Percentiles rank a stretch among this genome's conserved stretches.
These are phyloP conservation scores for Psittacula echo DNA, from an alignment of 2,797 vertebrate genomes.

Conservation along the genomic window DNA sequence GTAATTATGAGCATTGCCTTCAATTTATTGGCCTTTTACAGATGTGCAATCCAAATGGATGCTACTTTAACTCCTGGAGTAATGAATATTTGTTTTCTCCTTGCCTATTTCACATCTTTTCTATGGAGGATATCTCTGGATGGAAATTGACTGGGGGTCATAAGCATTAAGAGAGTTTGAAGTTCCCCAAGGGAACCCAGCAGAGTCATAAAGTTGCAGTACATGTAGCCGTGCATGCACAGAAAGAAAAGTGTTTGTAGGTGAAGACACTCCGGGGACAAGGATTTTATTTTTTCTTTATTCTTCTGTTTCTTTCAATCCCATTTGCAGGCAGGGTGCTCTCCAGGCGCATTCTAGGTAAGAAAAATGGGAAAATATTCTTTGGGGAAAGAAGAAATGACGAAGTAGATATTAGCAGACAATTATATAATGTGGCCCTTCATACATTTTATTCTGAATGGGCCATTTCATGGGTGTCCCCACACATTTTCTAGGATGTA, in stretches of 20 bases:
- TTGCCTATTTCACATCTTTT: slow-evolving; percentile 28
- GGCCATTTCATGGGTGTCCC: background rate
- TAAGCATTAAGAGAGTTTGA: slow-evolving; percentile 55
- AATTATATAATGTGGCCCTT: background rate
- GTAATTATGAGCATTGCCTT: slow-evolving; percentile 34
- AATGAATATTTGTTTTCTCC: slow-evolving; percentile 57
- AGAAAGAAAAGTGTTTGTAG: slow-evolving; percentile 32
- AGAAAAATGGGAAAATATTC: background rate
- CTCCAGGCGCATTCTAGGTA: background rate
- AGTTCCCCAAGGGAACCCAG: background rate
- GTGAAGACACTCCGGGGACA: background rate
- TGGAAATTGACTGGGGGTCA: slow-evolving; percentile 49
- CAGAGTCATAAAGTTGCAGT: slow-evolving; percentile 23
- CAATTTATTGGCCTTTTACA: slow-evolving; percentile 63
- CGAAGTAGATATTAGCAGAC: background rate
- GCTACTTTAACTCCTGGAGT: slow-evolving; percentile 49
- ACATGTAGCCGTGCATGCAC: background rate
- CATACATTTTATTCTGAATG: background rate
- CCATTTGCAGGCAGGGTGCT: background rate
- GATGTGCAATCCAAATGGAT: slow-evolving; percentile 37
- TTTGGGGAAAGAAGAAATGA: background rate
- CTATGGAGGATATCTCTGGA: slow-evolving; percentile 25
- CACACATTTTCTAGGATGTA: background rate
- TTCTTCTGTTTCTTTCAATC: background rate
- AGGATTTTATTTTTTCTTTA: background rate